A percentile compares a stretch with the other conserved stretches of the same genome.
These are phyloP conservation scores for Tringa solitaria DNA, from an alignment of 2,113 vertebrate species.

Conservation along the genomic window DNA sequence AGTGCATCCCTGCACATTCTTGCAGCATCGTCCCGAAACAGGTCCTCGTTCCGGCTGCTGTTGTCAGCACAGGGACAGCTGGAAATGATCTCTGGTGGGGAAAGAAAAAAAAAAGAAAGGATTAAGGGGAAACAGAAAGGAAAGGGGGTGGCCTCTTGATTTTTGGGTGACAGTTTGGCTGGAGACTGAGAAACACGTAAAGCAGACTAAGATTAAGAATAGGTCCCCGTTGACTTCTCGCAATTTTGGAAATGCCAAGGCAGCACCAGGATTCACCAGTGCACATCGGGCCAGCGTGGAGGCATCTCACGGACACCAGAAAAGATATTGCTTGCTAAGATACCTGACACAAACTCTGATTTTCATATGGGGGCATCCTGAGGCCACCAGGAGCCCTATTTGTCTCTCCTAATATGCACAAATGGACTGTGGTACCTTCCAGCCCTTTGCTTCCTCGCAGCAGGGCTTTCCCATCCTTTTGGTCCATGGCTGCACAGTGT, in stretches of 20 bases:
- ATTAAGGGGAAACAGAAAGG: not conserved
- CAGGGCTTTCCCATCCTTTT: not conserved
- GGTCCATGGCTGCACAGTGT: not conserved
- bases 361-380: not conserved
- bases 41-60: not conserved
- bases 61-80: not conserved
- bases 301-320: not conserved
- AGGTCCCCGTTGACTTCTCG: not conserved
- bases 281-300: not conserved
- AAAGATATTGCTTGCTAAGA: not conserved
- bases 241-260: not conserved
- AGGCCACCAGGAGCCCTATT: not conserved
- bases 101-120: not conserved
- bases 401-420: not conserved
- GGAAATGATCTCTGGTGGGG: not conserved
- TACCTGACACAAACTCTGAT: not conserved
- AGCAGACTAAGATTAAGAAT: not conserved
- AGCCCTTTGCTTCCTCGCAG: not conserved
- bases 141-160: not conserved
- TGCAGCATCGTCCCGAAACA: accelerated
- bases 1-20: not conserved
- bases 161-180: not conserved
- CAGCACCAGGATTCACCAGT: not conserved
- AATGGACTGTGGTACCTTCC: not conserved
- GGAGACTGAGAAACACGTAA: not conserved